phyloP scores from a whole-genome alignment of 2,797 vertebrate species.

The Lepus oiostolus region DNA sequence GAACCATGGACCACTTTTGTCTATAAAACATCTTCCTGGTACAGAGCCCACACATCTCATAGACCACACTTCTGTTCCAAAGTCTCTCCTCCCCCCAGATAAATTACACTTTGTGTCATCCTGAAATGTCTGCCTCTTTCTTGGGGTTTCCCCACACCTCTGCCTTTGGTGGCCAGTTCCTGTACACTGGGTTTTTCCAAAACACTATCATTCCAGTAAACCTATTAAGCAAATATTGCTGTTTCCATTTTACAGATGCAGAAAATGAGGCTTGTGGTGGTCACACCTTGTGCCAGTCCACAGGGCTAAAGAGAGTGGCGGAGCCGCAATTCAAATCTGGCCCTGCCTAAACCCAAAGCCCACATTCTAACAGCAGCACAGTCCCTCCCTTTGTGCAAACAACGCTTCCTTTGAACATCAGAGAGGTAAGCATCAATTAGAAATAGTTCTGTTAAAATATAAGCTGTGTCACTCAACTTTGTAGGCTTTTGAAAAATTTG shows the following conservation, averaged over 20 bases:
- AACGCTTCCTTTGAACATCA: conserved; percentile 18
- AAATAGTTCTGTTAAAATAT: conserved; percentile 51
- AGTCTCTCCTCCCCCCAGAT: too few species aligned
- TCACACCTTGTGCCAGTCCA: not conserved
- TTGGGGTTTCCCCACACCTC: too few species aligned
- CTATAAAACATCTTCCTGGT: too few species aligned
- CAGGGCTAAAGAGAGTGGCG: not conserved
- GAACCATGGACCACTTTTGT: too few species aligned
- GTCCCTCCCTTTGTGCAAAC: not conserved
- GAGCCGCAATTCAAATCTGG: not conserved
- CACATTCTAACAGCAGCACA: not conserved
- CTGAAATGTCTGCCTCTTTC: too few species aligned
- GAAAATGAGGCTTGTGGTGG: not conserved
- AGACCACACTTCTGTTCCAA: too few species aligned
- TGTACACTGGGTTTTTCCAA: too few species aligned
- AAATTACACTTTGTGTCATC: too few species aligned
- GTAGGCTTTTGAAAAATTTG: conserved; percentile 70
- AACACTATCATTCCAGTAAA: not conserved
- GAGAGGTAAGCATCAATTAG: not conserved
- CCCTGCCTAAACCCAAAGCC: not conserved
- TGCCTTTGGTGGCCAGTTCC: too few species aligned
- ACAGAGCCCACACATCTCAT: too few species aligned
- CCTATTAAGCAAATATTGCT: not conserved
- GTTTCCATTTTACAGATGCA: not conserved
- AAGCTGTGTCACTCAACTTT: conserved; percentile 42